phyloP scores from a whole-genome alignment of 2,113 vertebrate genomes.

The Lagopus leucura region DNA sequence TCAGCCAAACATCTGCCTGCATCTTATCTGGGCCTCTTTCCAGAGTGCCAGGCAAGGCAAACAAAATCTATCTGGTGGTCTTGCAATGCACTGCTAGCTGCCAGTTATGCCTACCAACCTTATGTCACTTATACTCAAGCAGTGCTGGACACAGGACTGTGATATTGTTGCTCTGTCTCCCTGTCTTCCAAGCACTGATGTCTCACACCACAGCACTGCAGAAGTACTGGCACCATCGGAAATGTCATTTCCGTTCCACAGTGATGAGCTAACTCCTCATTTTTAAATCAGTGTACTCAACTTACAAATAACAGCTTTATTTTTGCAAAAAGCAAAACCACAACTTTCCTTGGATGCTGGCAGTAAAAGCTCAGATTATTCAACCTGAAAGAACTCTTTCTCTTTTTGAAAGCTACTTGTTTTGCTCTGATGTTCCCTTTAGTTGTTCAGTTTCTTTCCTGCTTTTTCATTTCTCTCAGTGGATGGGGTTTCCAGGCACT shows the following conservation, averaged over 20 bases:
- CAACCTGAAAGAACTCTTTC: constrained; percentile 7
- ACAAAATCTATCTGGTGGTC: not conserved
- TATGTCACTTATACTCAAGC: not conserved
- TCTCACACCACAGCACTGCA: not conserved
- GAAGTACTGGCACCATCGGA: constrained; percentile 11
- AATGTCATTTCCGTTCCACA: constrained; percentile 37
- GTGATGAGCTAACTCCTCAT: constrained; percentile 19
- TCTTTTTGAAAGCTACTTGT: not conserved
- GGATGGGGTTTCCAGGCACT: not conserved
- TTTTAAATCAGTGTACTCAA: constrained; percentile 20
- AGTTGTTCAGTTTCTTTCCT: not conserved
- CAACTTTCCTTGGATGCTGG: not conserved
- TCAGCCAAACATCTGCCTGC: not conserved
- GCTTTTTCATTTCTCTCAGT: not conserved
- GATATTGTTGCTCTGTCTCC: not conserved
- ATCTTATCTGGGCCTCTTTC: not conserved
- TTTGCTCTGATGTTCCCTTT: not conserved
- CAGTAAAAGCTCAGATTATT: constrained; percentile 20
- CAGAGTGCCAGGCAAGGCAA: not conserved
- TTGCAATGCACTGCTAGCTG: not conserved
- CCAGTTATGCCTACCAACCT: not conserved
- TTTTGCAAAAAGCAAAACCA: constrained; percentile 1
- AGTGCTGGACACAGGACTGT: not conserved
- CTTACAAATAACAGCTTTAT: constrained; percentile 28
- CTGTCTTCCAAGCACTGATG: not conserved